Evolutionary conservation across 2,113 vertebrate species (phyloP), one percentile per base, ranked within the genome.

Genomic region (Phalacrocorax pelagicus): DNA sequence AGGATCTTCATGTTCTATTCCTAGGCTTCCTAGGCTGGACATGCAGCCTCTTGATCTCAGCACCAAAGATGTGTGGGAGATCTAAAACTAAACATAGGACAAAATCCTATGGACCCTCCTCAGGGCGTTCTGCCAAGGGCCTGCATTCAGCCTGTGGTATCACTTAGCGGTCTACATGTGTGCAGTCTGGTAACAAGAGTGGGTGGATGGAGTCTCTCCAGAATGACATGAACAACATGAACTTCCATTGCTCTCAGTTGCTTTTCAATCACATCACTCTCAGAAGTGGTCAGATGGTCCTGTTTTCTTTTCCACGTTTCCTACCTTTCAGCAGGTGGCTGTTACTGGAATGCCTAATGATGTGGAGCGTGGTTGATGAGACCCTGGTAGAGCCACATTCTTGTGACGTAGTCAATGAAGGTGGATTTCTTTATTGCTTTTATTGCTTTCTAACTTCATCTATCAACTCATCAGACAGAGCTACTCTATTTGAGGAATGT

Each of bases 21-120:
- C 5, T 16, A 34, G 26, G 16, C 15, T 65, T 24, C 13, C 24
- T 38, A 42, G 46, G 12, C 22, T 55, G 38, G 12, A 14, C 0
- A 2, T 16, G 24, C 24, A 42, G 65, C 6, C n/a, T 11, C 12
- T 32, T 42, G 63, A 22, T 12, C 66, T 72, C 23, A 38, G 49
- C 24, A 55, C 19, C 32, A 42, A 55, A 20, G 10, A 18, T 22
- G 8, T 15, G 8, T 22, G 52, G 55, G 42, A 73, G 46, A 22
- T 18, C 30, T 42, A 24, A 55, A 83, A 12, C n/a, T 49, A 38
- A 70, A 26, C 20, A 3, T 0, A 32, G 44, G 38, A 8, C 0
- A 0, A 17, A 30, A 40, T 23, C 18, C n/a, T 17, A 1, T 12
- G 7, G 61, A 23, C 6, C 4, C 12, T 85, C 1, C 36, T 23